Percentiles rank a stretch among this genome's conserved stretches.
Conservation (phyloP, 2,113 vertebrate genomes). For the Ivindomyrus marchei region DNA sequence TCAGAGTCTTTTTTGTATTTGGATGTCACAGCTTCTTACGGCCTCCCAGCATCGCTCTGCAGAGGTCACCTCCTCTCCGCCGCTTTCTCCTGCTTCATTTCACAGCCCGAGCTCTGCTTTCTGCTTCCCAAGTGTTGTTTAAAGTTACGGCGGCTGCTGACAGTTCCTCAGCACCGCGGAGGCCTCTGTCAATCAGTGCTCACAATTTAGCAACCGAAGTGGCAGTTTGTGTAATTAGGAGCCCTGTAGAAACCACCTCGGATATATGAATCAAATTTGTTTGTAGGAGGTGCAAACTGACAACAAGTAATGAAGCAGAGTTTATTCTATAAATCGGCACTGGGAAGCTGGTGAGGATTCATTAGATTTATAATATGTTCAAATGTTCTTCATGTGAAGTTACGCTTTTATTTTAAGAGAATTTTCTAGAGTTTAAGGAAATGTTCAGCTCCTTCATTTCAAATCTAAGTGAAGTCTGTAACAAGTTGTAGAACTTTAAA, state of each 20-base stretch:
- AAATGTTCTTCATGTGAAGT: neutral
- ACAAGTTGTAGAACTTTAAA: neutral
- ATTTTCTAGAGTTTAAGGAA: neutral
- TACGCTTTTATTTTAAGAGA: neutral
- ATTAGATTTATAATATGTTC: neutral
- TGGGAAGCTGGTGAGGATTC: neutral
- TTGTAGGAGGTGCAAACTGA: neutral
- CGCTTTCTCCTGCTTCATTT: neutral
- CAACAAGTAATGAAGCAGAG: neutral
- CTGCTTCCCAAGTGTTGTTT: neutral
- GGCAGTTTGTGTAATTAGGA: neutral
- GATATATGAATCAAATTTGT: neutral
- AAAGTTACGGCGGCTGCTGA: neutral
- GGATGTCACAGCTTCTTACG: neutral
- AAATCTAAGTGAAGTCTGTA: neutral
- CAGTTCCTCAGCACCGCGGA: neutral
- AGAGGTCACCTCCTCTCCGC: neutral
- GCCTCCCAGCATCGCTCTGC: neutral
- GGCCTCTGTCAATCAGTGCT: neutral
- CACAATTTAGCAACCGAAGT: neutral
- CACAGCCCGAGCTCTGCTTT: neutral
- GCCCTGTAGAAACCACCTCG: neutral
- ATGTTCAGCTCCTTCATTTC: neutral
- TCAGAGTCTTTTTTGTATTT: neutral
- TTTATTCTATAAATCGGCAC: neutral